Evolutionary conservation across 2,888 invertebrate species (phyloP).

Genomic region (Macrosoma leucophasiata): DNA sequence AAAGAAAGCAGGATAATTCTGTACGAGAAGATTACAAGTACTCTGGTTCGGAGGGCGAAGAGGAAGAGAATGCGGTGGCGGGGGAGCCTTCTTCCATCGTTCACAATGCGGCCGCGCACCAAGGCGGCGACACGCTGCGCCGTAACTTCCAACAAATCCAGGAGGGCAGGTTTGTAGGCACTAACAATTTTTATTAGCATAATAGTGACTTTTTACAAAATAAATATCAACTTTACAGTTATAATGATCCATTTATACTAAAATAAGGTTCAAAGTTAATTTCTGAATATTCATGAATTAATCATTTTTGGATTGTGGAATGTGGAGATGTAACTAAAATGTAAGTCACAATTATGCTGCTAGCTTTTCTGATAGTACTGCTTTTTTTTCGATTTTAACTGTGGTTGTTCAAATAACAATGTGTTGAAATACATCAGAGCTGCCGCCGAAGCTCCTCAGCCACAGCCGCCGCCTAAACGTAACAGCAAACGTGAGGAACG

Average conservation of each 20-base stretch:
- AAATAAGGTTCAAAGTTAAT: neutral
- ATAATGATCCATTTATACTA: no score
- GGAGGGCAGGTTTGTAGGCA: slow-evolving; percentile 74
- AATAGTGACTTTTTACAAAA: no score
- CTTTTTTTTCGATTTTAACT: no score
- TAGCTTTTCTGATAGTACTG: no score
- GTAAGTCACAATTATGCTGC: no score
- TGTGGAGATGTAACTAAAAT: no score
- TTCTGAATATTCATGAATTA: neutral
- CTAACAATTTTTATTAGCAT: no score
- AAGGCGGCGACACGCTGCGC: slow-evolving; percentile 94
- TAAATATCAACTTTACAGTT: no score
- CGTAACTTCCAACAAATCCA: slow-evolving; percentile 99
- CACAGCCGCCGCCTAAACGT: slow-evolving; percentile 77
- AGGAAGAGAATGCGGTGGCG: slow-evolving; percentile 92
- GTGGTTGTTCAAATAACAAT: no score
- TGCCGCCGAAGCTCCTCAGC: slow-evolving; percentile 76
- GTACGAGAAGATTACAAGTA: slow-evolving; percentile 87
- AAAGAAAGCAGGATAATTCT: slow-evolving; percentile 91
- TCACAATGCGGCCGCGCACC: slow-evolving; percentile 82
- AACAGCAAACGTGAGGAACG: slow-evolving; percentile 73
- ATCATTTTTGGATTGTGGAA: no score
- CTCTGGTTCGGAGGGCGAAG: slow-evolving; percentile 98
- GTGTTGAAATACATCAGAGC: slow-evolving; percentile 73
- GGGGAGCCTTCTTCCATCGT: slow-evolving; percentile 97